These are phyloP conservation scores for Papilio polyxenes DNA, from an alignment of 1,140 invertebrate genomes.

Conservation along the genomic window DNA sequence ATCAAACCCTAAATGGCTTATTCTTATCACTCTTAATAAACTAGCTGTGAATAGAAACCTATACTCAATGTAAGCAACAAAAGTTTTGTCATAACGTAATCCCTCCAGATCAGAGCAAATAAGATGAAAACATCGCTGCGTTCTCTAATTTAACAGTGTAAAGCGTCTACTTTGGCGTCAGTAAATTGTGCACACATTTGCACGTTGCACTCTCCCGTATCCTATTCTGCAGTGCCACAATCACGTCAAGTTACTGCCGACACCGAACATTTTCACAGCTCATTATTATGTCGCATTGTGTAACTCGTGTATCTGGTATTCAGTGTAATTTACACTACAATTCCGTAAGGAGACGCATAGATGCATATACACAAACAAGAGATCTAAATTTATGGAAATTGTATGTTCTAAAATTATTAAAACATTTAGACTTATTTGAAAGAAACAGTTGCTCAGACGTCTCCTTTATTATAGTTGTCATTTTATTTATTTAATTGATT, in stretches of 20 bases:
- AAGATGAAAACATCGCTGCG: slow-evolving; percentile 24
- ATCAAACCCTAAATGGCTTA: background rate
- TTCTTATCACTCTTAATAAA: background rate
- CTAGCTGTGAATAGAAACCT: background rate
- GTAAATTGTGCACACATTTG: slow-evolving; percentile 43
- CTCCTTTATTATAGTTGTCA: too few species aligned
- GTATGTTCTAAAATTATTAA: background rate
- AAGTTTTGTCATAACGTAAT: background rate
- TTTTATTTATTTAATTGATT: too few species aligned
- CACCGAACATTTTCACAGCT: slow-evolving; percentile 40
- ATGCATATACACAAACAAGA: background rate
- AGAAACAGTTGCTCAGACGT: background rate
- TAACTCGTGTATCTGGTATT: background rate
- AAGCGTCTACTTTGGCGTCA: slow-evolving; percentile 25
- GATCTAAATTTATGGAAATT: background rate
- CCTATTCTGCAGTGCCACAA: slow-evolving; percentile 35
- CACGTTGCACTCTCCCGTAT: slow-evolving; percentile 32
- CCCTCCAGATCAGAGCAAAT: slow-evolving; percentile 29
- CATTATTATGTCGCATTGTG: slow-evolving; percentile 29
- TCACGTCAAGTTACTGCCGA: slow-evolving; percentile 40
- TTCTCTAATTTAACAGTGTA: slow-evolving; percentile 31
- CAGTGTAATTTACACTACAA: background rate
- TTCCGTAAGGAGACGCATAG: background rate
- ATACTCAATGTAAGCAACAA: background rate
- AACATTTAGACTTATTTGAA: background rate